Percentiles rank a stretch among this genome's conserved stretches.
Evolutionary conservation across 2,797 vertebrate species (phyloP).

Genomic region (Esox lucius): DNA sequence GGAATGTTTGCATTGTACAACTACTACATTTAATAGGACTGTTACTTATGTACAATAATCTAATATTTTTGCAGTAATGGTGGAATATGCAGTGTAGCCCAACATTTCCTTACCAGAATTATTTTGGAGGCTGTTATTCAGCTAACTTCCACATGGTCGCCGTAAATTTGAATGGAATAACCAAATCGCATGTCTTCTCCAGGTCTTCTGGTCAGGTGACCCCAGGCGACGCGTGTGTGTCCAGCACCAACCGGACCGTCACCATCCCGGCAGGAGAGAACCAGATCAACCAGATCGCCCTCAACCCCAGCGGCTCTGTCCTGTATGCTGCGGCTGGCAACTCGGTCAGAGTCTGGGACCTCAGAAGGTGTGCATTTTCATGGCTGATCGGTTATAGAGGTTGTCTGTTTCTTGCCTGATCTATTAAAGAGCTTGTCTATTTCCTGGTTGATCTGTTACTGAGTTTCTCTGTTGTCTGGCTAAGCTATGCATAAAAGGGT

Average conservation of each 20-base stretch:
- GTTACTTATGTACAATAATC: too few species aligned
- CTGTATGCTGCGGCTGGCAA: slow-evolving; percentile 95
- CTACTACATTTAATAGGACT: too few species aligned
- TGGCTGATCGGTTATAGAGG: not conserved
- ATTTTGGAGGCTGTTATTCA: too few species aligned
- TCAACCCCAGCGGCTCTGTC: slow-evolving; percentile 89
- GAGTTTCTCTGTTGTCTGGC: too few species aligned
- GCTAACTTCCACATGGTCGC: too few species aligned
- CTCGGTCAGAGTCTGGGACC: slow-evolving; percentile 95
- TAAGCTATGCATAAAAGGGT: too few species aligned
- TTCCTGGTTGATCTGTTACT: not conserved
- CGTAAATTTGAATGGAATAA: not conserved
- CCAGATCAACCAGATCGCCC: slow-evolving; percentile 95
- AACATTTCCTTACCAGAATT: too few species aligned
- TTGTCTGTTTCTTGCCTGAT: too few species aligned
- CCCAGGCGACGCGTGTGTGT: slow-evolving; percentile 82
- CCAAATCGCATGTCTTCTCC: not conserved
- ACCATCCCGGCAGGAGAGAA: slow-evolving; percentile 93
- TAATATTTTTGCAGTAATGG: too few species aligned
- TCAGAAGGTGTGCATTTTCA: slow-evolving; percentile 80
- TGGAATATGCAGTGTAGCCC: too few species aligned
- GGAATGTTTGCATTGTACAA: too few species aligned
- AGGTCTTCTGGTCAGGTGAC: slow-evolving; percentile 94
- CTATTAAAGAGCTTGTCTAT: not conserved
- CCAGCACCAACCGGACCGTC: slow-evolving; percentile 86